Base-by-base conservation (phyloP, 2,888 invertebrate species). In the Scaptomyza parva region DNA sequence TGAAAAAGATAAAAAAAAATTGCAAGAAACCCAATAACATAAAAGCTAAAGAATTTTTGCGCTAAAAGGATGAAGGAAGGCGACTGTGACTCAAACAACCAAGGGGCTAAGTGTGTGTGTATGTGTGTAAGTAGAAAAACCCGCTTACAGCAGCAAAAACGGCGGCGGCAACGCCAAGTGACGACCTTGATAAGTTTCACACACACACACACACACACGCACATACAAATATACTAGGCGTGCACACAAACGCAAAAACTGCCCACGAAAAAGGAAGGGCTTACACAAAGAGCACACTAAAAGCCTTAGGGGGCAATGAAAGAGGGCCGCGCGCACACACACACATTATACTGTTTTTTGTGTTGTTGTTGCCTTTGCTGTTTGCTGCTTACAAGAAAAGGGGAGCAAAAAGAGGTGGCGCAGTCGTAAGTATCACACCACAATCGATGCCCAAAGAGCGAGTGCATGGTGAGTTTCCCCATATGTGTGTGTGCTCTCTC, bases 181-280 rank as follows among this genome's bases (percentile, higher is more conserved):
- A 89, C 89, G 90, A 90, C 89, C 89, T 90, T 90, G 89, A 90
- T 90, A 90, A 90, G 84, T 88, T 87, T 67, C 65, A 82, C 78
- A 71, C 54, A 70, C 63, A 62, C 39, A 44, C 41, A 55, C 47
- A 58, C 20, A 54, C n/a, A 26, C 39, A 44, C 41, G 52, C 47
- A 58, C 20, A 54, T 11, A 26, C 20, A 41, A 35, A 30, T 6
- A 33, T 8, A 39, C 40, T 33, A 64, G 17, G 55, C 40, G 39
- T 33, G 53, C n/a, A 54, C 47, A 35, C 39, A 54, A n/a, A 43
- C 39, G 48, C 51, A 39, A 22, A 57, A 67, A 73, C 62, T 68
- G 77, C 68, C 73, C 77, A 73, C 74, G 50, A 65, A 65, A 64
- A 77, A 73, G 63, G 69, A 69, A 69, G 69, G 81, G 78, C 39